phyloP scores from a whole-genome alignment of 64 coral and sea anemone species.

The Platygyra sinensis region DNA sequence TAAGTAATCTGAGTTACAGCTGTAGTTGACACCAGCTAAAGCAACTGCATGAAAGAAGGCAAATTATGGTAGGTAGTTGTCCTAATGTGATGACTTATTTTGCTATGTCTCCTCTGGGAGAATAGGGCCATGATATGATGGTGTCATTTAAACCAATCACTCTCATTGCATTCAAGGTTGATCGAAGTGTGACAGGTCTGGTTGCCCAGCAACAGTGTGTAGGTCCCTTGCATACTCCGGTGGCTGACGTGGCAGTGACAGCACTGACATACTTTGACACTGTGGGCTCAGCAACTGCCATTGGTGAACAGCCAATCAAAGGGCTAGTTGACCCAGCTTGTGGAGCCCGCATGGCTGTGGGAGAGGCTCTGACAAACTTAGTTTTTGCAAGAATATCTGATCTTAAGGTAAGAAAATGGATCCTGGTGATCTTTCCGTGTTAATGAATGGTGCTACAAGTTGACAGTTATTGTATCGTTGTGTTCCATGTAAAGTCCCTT shows the following conservation, averaged over 20 bases:
- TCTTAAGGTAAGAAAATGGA: constrained; percentile 67
- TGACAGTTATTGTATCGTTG: no score
- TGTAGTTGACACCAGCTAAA: background rate
- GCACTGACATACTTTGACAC: constrained; percentile 83
- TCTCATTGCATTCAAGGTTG: constrained; percentile 72
- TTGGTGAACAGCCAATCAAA: constrained; percentile 99
- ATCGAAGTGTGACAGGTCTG: constrained; percentile 95
- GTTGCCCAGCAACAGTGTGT: constrained; percentile 99
- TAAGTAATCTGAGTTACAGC: no score
- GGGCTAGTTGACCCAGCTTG: constrained; percentile 67
- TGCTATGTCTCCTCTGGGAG: no score
- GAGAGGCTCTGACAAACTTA: constrained; percentile 94
- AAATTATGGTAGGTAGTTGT: background rate
- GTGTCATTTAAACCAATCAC: background rate
- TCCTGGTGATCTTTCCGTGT: no score
- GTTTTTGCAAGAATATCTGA: constrained; percentile 95
- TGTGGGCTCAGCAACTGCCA: constrained; percentile 89
- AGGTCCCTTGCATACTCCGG: constrained; percentile 89
- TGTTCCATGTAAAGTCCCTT: no score
- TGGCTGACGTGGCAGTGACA: constrained; percentile 94
- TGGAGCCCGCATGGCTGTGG: constrained; percentile 93
- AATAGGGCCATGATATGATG: no score
- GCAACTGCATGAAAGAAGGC: background rate
- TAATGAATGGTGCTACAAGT: no score
- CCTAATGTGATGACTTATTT: no score